Evolutionary conservation across 2,797 vertebrate species (phyloP).

Genomic region (Chrysocyon brachyurus): DNA sequence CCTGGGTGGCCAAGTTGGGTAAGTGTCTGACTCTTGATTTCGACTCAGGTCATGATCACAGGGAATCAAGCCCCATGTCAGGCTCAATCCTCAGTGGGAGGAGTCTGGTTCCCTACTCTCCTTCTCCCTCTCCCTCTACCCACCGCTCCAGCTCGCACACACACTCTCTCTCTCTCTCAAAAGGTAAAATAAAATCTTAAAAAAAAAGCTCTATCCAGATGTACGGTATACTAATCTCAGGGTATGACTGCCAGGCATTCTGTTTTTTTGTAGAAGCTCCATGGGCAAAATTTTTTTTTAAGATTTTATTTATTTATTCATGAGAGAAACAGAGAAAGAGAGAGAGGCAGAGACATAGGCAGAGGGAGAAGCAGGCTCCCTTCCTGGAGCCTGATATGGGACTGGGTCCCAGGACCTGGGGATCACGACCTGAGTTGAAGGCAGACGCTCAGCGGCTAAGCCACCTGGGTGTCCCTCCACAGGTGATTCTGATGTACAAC

Average conservation of each 20-base stretch:
- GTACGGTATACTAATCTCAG: background rate
- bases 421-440: too few relatives aligned
- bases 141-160: fast-evolving
- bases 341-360: too few relatives aligned
- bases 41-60: background rate
- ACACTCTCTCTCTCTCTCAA: background rate
- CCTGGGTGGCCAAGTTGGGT: background rate
- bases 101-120: background rate
- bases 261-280: background rate
- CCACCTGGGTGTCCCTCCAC: background rate
- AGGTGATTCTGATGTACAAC: background rate
- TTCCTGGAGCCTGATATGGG: too few relatives aligned
- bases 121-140: background rate
- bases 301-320: too few relatives aligned
- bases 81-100: background rate
- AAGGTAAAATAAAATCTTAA: background rate
- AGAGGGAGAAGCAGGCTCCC: too few relatives aligned
- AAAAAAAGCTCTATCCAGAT: background rate
- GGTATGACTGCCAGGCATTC: background rate
- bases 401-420: too few relatives aligned
- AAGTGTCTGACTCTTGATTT: background rate
- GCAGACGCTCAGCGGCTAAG: too few relatives aligned
- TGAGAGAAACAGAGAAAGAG: too few relatives aligned
- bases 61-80: background rate
- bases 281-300: too few relatives aligned